phyloP scores from a whole-genome alignment of 2,113 vertebrate species.

The Turnix velox region DNA sequence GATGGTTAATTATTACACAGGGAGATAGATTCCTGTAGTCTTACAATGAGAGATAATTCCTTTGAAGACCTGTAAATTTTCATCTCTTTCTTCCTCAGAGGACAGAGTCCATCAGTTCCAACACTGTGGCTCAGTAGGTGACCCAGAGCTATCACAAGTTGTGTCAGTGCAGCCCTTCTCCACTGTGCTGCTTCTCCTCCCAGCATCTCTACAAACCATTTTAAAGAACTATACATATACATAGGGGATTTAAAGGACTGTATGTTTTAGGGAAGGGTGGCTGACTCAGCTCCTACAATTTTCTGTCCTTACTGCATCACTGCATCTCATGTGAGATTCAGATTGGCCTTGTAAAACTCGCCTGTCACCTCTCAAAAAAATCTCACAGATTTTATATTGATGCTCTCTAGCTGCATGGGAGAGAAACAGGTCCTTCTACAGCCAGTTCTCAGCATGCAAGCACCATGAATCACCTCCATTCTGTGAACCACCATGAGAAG shows the following conservation, averaged over 20 bases:
- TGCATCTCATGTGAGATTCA: neutral
- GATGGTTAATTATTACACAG: neutral
- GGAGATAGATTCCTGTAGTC: neutral
- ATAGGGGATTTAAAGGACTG: neutral
- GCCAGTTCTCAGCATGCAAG: neutral
- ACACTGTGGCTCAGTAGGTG: neutral
- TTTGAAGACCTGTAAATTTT: neutral
- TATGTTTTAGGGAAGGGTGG: neutral
- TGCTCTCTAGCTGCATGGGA: neutral
- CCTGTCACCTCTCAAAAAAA: neutral
- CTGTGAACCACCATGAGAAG: neutral
- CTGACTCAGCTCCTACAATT: neutral
- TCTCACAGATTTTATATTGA: neutral
- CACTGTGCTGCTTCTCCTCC: neutral
- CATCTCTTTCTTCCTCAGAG: neutral
- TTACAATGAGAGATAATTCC: neutral
- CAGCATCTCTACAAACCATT: neutral
- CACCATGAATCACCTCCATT: neutral
- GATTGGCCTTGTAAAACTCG: neutral
- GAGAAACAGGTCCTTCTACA: neutral
- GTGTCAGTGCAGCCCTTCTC: neutral
- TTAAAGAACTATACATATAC: too few relatives aligned
- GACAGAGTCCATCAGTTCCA: neutral
- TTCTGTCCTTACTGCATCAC: neutral
- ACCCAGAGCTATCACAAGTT: neutral